Evolutionary conservation across 2,113 vertebrate genomes (phyloP), one percentile per base, ranked within the genome.

Genomic region (Tetraodon nigroviridis): DNA sequence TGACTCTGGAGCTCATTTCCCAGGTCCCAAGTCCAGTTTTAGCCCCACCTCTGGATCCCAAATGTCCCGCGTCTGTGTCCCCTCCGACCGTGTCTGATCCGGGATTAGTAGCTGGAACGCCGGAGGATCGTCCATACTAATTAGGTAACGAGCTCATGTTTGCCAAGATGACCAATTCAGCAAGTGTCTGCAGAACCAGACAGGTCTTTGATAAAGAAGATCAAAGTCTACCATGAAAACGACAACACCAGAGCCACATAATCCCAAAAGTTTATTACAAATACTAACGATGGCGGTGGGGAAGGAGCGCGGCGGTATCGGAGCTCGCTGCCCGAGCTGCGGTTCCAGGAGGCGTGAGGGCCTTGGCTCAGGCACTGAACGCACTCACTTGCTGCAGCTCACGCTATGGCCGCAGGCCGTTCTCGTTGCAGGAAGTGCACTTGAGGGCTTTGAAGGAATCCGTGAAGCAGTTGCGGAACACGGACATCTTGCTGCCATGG

Each of bases 401-500:
- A 79, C 85, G 75, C 96, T n/a, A 99, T 42, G 92, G 89, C 86
- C 95, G 96, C 74, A 99, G 91, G 52, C 97, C 97, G 0, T 99
- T 99, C 88, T 99, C 97, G 0, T 99, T 99, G 87, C 97, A 99
- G 16, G 94, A 93, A 0, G 94, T 98, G 24, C 97, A 99, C 88
- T 94, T 97, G 70, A 99, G 92, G 70, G 95, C 96, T 91, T 98
- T 99, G 91, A 98, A 98, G 15, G 94, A 96, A 88, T 98, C 96
- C 0, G 96, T 98, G 86, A 99, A 98, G 91, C 94, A 96, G 89
- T 98, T 98, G 78, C 96, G 94, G 76, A 96, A 93, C 71, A 96
- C 89, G 16, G 97, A 99, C 96, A 99, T 98, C 90, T 99, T 99
- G 92, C 97, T 98, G 86, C 97, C 97, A 84, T 97, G 97, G 94